Evolutionary conservation across 2,113 vertebrate species (phyloP).

Genomic region (Camelus bactrianus): DNA sequence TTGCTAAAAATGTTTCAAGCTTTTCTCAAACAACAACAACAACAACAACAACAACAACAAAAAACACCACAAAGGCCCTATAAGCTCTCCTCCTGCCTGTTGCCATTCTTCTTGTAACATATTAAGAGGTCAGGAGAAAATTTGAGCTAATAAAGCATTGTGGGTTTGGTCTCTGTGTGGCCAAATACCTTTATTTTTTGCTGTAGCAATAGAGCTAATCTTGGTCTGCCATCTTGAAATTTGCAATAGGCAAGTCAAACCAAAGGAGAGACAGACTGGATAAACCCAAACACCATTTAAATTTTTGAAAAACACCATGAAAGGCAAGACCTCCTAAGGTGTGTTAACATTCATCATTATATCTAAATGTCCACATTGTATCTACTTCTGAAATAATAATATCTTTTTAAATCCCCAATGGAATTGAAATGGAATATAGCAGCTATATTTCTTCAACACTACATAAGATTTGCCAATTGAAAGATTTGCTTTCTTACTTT

Average conservation of each 20-base stretch:
- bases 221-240: background rate
- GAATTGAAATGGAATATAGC: background rate
- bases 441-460: background rate
- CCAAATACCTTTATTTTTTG: background rate
- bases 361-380: background rate
- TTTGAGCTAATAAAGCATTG: background rate
- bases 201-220: too few relatives aligned
- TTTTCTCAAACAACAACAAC: too few relatives aligned
- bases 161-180: background rate
- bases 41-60: background rate
- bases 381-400: background rate
- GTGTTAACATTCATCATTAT: background rate
- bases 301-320: background rate
- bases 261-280: background rate
- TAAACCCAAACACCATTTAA: background rate
- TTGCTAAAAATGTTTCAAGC: background rate
- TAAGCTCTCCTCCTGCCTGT: background rate
- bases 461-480: background rate
- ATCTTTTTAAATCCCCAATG: background rate
- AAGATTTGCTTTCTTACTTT: background rate
- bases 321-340: background rate
- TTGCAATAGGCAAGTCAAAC: background rate
- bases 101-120: background rate
- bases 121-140: background rate
- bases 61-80: background rate